A percentile compares a stretch with the other conserved stretches of the same genome.
These are phyloP conservation scores for Trichoplusia ni DNA, from an alignment of 1,140 invertebrate genomes.

Conservation along the genomic window DNA sequence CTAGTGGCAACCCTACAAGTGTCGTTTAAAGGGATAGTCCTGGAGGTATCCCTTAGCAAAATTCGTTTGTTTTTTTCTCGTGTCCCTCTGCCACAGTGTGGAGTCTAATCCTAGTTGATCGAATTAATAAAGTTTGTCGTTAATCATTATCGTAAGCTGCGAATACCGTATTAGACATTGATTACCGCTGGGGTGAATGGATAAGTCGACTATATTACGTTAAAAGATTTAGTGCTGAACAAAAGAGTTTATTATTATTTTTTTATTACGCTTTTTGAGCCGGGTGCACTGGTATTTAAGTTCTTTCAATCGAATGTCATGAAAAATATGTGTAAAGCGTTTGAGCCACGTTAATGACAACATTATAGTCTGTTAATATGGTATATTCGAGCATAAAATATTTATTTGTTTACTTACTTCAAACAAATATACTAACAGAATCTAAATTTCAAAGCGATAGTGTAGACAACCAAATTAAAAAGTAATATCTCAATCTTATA, in stretches of 20 bases:
- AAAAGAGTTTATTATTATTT: constrained; percentile 18
- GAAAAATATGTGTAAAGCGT: no score
- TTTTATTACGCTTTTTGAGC: not conserved
- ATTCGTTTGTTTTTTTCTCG: constrained; percentile 76
- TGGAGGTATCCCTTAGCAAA: constrained; percentile 60
- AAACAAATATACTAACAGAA: no score
- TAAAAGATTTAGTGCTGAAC: constrained; percentile 58
- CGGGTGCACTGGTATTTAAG: no score
- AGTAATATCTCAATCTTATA: no score
- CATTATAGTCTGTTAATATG: no score
- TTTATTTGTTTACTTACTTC: no score
- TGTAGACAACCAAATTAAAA: no score
- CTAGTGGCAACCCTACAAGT: constrained; percentile 48
- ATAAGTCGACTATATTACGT: constrained; percentile 70
- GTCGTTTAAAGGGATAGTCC: constrained; percentile 46
- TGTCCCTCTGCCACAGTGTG: constrained; percentile 53
- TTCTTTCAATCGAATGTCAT: no score
- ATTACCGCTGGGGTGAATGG: constrained; percentile 70
- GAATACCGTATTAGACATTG: constrained; percentile 78
- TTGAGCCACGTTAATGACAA: no score
- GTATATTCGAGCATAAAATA: no score
- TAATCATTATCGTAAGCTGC: constrained; percentile 78
- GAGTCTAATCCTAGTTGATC: constrained; percentile 74
- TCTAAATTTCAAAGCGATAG: no score
- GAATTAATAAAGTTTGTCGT: constrained; percentile 79